These are phyloP conservation scores for Xestobium rufovillosum DNA, from an alignment of 2,888 invertebrate species.

Conservation along the genomic window DNA sequence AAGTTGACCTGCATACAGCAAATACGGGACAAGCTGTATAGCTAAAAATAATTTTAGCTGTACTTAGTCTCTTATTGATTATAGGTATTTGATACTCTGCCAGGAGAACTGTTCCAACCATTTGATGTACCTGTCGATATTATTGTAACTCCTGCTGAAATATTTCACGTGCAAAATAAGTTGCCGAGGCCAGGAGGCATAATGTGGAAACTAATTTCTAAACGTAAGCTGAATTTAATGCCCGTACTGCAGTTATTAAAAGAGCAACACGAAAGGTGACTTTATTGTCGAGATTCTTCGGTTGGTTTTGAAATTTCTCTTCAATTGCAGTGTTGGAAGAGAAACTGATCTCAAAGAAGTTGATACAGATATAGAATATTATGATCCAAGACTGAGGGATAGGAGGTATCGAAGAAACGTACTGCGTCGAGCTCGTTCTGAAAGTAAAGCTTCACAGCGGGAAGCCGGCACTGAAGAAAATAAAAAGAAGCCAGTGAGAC, in stretches of 20 bases:
- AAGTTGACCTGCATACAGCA: too few relatives aligned
- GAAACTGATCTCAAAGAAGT: constrained; percentile 57
- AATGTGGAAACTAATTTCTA: constrained; percentile 70
- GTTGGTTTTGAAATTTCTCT: constrained; percentile 2
- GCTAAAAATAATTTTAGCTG: too few relatives aligned
- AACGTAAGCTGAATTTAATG: constrained; percentile 63
- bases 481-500: constrained; percentile 11
- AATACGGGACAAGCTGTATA: too few relatives aligned
- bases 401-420: constrained; percentile 43
- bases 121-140: constrained; percentile 81
- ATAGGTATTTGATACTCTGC: constrained; percentile 65
- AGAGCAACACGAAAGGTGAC: constrained; percentile 60
- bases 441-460: constrained; percentile 24
- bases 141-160: constrained; percentile 77
- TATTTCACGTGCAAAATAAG: constrained; percentile 54
- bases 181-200: constrained; percentile 64
- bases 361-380: constrained; percentile 61
- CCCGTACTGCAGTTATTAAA: constrained; percentile 65
- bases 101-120: constrained; percentile 64
- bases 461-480: constrained; percentile 20
- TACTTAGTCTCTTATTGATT: too few relatives aligned
- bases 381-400: constrained; percentile 42
- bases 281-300: constrained; percentile 18
- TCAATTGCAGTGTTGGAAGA: constrained; percentile 48
- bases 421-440: constrained; percentile 26